Conservation (phyloP, 2,888 invertebrate species). For the Amiota minor region DNA sequence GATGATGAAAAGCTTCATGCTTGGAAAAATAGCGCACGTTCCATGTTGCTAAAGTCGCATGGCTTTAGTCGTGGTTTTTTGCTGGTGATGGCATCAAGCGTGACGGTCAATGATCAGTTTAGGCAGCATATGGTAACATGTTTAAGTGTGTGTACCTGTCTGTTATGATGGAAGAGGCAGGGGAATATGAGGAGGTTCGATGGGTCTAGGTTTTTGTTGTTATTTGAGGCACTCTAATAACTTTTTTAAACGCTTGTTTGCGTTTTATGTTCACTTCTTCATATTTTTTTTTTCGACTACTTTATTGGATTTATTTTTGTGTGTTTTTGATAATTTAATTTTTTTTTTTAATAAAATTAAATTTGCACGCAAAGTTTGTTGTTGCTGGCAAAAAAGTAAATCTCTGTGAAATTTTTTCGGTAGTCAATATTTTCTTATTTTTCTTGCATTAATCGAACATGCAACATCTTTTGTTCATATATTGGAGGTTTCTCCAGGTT, state of each 20-base stretch:
- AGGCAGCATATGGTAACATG: conserved; percentile 28
- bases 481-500: not conserved
- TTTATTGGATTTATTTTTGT: conserved; percentile 3
- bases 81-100: conserved; percentile 52
- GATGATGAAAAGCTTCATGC: conserved; percentile 12
- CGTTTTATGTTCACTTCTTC: not conserved
- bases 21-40: conserved; percentile 16
- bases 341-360: conserved; percentile 10
- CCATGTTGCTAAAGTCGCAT: conserved; percentile 13
- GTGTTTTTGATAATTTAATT: not conserved
- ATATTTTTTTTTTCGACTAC: not conserved
- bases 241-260: conserved; percentile 21
- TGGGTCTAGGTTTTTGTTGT: not conserved
- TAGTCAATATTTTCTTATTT: conserved; percentile 13
- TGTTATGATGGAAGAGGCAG: not conserved
- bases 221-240: conserved; percentile 20
- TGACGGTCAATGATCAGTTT: conserved; percentile 67
- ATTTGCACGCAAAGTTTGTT: not conserved
- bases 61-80: not conserved
- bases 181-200: not conserved
- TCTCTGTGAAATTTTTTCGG: not conserved
- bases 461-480: conserved; percentile 14
- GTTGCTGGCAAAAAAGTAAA: not conserved
- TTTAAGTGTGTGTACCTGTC: not conserved
- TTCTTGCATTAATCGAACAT: conserved; percentile 10